Conservation (phyloP, 2,113 vertebrate genomes). For the Perccottus glenii region DNA sequence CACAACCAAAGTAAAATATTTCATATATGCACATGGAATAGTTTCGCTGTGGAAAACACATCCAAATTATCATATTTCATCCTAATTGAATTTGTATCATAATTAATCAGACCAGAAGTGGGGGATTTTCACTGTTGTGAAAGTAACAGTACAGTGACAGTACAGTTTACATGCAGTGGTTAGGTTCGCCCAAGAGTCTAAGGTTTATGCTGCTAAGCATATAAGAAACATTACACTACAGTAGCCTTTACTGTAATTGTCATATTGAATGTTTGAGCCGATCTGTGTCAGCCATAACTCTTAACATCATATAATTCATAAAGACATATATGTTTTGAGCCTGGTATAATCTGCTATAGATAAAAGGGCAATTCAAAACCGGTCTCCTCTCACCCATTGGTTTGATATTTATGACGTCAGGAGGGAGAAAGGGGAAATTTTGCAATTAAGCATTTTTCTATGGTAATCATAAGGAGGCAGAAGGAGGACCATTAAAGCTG, state of each 20-base stretch:
- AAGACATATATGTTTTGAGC: constrained; percentile 64
- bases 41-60: constrained; percentile 12
- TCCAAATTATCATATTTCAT: neutral
- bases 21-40: constrained; percentile 18
- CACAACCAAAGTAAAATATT: neutral
- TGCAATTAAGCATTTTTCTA: constrained; percentile 77
- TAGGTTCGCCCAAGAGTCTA: constrained; percentile 38
- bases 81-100: constrained; percentile 26
- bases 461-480: too few species aligned
- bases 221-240: constrained; percentile 77
- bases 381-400: constrained; percentile 58
- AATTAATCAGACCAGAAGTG: constrained; percentile 26
- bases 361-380: constrained; percentile 71
- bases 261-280: constrained; percentile 73
- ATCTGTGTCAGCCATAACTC: constrained; percentile 78
- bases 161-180: constrained; percentile 40
- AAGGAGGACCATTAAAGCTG: constrained; percentile 65
- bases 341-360: too few species aligned
- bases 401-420: too few species aligned
- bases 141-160: constrained; percentile 4
- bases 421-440: too few species aligned
- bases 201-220: constrained; percentile 61
- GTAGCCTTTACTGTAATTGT: constrained; percentile 80
- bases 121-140: constrained; percentile 38
- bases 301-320: constrained; percentile 71